phyloP scores from a whole-genome alignment of 2,797 vertebrate genomes.

The Synanceia verrucosa region DNA sequence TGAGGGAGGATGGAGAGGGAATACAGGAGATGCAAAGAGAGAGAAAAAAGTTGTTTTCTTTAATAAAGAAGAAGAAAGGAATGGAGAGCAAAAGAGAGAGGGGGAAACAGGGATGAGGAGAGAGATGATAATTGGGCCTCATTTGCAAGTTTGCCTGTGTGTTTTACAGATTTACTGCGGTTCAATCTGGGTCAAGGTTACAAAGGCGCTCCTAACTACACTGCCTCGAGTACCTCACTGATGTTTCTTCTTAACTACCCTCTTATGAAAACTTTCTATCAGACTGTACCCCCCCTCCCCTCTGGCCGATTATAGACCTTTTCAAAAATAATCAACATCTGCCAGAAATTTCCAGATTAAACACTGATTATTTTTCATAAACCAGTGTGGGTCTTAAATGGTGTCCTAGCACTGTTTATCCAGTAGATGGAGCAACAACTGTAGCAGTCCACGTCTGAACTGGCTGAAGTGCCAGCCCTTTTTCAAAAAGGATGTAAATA shows the following conservation, averaged over 20 bases:
- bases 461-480: too few species aligned
- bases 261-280: not conserved
- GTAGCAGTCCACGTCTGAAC: too few species aligned
- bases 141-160: conserved; percentile 36
- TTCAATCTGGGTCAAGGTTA: conserved; percentile 68
- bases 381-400: too few species aligned
- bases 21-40: conserved; percentile 29
- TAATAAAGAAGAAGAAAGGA: conserved; percentile 6
- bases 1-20: conserved; percentile 11
- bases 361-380: too few species aligned
- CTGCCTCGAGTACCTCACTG: not conserved
- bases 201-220: not conserved
- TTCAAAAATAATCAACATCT: too few species aligned
- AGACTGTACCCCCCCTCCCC: not conserved
- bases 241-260: not conserved
- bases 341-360: too few species aligned
- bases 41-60: not conserved
- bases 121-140: conserved; percentile 41
- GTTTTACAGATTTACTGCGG: conserved; percentile 34
- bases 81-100: not conserved
- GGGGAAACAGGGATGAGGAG: not conserved
- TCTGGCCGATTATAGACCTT: too few species aligned
- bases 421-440: too few species aligned
- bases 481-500: too few species aligned
- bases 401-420: too few species aligned